Conservation (phyloP, 2,113 vertebrate genomes). For the Xiphophorus hellerii region DNA sequence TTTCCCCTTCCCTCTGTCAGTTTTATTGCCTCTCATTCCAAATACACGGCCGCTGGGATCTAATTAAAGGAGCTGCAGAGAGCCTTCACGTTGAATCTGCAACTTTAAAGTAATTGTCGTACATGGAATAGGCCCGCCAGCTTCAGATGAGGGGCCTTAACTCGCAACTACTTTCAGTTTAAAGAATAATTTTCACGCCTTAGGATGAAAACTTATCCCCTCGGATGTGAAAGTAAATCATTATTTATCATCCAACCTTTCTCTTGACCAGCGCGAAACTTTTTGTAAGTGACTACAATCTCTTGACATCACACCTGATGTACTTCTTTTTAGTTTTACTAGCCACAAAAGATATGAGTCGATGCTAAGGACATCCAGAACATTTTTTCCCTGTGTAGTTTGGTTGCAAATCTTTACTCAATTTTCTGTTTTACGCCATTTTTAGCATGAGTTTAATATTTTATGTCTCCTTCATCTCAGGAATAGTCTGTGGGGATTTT, state of each 20-base stretch:
- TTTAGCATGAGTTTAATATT: neutral
- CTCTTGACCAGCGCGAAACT: neutral
- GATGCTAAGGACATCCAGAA: neutral
- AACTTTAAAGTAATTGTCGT: slow-evolving; percentile 47
- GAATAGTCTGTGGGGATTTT: neutral
- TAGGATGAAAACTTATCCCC: no score
- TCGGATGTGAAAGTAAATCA: neutral
- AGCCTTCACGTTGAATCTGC: slow-evolving; percentile 26
- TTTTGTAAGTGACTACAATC: neutral
- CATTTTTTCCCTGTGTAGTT: no score
- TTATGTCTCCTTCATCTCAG: neutral
- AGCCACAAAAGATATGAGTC: no score
- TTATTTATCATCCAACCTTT: neutral
- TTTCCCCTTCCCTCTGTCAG: slow-evolving; percentile 4
- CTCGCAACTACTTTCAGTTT: slow-evolving; percentile 5
- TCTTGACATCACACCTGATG: neutral
- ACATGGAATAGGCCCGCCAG: slow-evolving; percentile 25
- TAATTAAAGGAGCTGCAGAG: slow-evolving; percentile 41
- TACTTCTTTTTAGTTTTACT: neutral
- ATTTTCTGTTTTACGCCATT: neutral
- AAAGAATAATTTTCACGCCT: neutral
- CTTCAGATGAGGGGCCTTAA: slow-evolving; percentile 17
- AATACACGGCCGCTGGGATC: slow-evolving; percentile 47
- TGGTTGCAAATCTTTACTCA: neutral
- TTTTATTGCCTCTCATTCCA: slow-evolving; percentile 38